Evolutionary conservation across 2,888 invertebrate genomes (phyloP).

Genomic region (Hyles lineata): DNA sequence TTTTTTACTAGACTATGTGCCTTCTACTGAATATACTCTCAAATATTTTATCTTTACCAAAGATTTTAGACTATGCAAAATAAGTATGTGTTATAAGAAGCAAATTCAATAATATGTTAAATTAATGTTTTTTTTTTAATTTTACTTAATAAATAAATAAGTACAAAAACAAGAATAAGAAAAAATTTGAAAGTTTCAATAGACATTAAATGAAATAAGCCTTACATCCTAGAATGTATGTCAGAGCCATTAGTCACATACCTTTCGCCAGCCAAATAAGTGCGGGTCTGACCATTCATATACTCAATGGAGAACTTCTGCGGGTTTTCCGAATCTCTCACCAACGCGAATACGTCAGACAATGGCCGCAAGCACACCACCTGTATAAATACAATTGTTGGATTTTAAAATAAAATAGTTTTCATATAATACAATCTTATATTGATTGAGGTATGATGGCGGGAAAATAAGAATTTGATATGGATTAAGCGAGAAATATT

Average conservation of each 20-base stretch:
- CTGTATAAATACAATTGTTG: conserved; percentile 49
- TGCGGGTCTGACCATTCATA: conserved; percentile 94
- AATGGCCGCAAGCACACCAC: conserved; percentile 92
- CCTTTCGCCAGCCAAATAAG: conserved; percentile 96
- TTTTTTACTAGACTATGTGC: too few species aligned
- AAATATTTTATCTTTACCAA: too few species aligned
- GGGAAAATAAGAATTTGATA: too few species aligned
- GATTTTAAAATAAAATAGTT: not conserved
- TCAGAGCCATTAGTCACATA: conserved; percentile 53
- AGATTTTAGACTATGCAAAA: too few species aligned
- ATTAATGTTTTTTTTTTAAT: too few species aligned
- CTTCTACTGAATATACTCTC: too few species aligned
- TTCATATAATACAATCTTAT: too few species aligned
- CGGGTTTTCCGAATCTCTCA: conserved; percentile 95
- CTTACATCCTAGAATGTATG: not conserved
- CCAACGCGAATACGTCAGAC: conserved; percentile 94
- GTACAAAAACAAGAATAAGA: not conserved
- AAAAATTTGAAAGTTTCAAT: not conserved
- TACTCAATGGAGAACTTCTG: conserved; percentile 98
- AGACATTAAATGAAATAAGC: not conserved
- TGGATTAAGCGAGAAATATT: too few species aligned
- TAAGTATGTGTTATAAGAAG: too few species aligned
- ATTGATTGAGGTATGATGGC: too few species aligned
- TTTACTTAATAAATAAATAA: too few species aligned
- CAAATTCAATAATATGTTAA: too few species aligned